These are phyloP conservation scores for Misgurnus mizolepis DNA, from an alignment of 2,113 vertebrate genomes.

Conservation along the genomic window DNA sequence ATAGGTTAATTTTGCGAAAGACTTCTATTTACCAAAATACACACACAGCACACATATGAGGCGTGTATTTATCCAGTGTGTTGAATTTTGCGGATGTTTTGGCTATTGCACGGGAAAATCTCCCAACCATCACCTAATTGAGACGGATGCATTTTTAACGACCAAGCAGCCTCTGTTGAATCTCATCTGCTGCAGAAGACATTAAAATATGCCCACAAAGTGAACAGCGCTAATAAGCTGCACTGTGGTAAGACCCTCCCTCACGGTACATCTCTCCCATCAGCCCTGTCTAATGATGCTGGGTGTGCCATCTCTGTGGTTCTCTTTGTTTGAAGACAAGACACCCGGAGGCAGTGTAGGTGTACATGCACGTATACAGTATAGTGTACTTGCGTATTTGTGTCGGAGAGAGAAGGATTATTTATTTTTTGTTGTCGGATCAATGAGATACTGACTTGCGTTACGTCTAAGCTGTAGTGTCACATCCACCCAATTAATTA, in stretches of 20 bases:
- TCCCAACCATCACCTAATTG: constrained; percentile 62
- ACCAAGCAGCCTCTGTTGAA: constrained; percentile 41
- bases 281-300: constrained; percentile 5
- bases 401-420: background rate
- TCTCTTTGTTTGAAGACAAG: constrained; percentile 13
- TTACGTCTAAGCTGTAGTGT: constrained; percentile 1
- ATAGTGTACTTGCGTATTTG: background rate
- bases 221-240: constrained; percentile 39
- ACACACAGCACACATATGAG: constrained; percentile 52
- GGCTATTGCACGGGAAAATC: constrained; percentile 37
- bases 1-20: constrained; percentile 1
- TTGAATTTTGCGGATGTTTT: background rate
- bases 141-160: constrained; percentile 76
- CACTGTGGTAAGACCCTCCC: background rate
- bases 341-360: constrained; percentile 1
- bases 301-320: background rate
- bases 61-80: constrained; percentile 21
- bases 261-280: background rate
- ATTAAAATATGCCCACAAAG: constrained; percentile 69
- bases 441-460: background rate
- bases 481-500: constrained; percentile 37
- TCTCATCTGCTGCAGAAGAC: constrained; percentile 55
- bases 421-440: background rate
- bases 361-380: background rate
- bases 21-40: background rate